Percentiles rank a stretch among this genome's conserved stretches.
These are phyloP conservation scores for Ornithoptera alexandrae DNA, from an alignment of 2,888 invertebrate species.

Conservation along the genomic window DNA sequence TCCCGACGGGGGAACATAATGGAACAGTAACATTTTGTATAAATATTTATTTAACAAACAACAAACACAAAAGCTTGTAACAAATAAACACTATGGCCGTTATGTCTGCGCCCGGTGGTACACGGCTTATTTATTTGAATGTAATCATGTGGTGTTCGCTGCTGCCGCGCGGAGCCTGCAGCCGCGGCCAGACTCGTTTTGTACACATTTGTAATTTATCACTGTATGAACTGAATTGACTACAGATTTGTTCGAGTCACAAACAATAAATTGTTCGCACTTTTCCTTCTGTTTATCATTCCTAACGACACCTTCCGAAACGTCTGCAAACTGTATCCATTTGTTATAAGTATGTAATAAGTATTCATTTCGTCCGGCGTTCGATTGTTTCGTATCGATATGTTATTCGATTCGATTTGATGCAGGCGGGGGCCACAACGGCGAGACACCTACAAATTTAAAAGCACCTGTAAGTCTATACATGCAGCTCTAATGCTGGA, in stretches of 20 bases:
- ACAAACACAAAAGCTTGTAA: slow-evolving; percentile 44
- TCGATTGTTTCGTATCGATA: too few species aligned
- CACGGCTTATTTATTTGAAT: background rate
- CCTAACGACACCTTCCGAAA: too few species aligned
- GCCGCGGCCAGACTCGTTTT: slow-evolving; percentile 50
- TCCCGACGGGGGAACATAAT: too few species aligned
- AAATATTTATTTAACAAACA: background rate
- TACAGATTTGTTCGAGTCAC: too few species aligned
- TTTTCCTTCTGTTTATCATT: too few species aligned
- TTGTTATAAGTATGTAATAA: too few species aligned
- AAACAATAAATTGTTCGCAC: too few species aligned
- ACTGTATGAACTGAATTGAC: slow-evolving; percentile 58
- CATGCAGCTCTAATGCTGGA: too few species aligned
- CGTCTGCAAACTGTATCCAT: too few species aligned
- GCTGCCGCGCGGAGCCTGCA: background rate
- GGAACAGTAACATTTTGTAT: background rate
- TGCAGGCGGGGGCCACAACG: background rate
- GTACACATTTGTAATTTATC: slow-evolving; percentile 72
- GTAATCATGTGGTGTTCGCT: background rate
- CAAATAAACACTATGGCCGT: background rate
- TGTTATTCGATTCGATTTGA: too few species aligned
- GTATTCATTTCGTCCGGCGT: too few species aligned
- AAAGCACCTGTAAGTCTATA: too few species aligned
- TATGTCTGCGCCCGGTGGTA: background rate
- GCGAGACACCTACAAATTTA: slow-evolving; percentile 1